Base-by-base conservation (phyloP, 2,113 vertebrate species). In the Rattus rattus region DNA sequence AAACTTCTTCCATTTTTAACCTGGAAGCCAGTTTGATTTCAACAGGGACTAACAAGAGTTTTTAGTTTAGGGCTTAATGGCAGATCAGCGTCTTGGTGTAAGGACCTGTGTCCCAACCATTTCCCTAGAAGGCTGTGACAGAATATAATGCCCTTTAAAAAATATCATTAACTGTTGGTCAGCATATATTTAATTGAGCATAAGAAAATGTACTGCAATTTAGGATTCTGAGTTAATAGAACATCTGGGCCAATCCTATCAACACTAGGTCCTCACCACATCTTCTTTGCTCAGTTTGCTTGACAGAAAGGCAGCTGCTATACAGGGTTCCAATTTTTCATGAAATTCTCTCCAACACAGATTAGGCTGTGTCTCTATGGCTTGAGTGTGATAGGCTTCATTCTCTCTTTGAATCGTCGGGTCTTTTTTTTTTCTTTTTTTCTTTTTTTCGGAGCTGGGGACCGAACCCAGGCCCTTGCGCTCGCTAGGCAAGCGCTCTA, bases 111-210 rank as follows among this genome's bases (percentile, higher is more conserved):
- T 70, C 26, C 47, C 39, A 94, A 70, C 22, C 16, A 94, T 24
- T 72, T 87, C 56, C 80, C 39, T 63, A 28, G 14, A 94, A 7
- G 39, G 4, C 36, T 96, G 33, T 89, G 11, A 56, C 49, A 92
- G 24, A 90, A 91, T 2, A 87, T 17, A 92, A 88, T 93, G 33
- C 24, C n/a, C 84, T 73, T 43, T 54, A 56, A 47, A 63, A 76
- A 86, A 90, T 70, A 84, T 63, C 52, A 43, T 49, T 69, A 91
- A 36, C 39, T 94, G 26, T 87, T 47, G 22, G 56, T 75, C 81
- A 96, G 87, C 39, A 95, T 65, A 75, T 92, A 72, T 54, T 95
- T 95, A 96, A 79, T 9, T 88, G 65, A 96, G 76, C 36, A 30
- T 49, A 22, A 13, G 11, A 13, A 47, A 92, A 88, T 87, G 49